Percentiles rank a stretch among this genome's conserved stretches.
phyloP scores from a whole-genome alignment of 2,888 invertebrate species.

The Deilephila elpenor region DNA sequence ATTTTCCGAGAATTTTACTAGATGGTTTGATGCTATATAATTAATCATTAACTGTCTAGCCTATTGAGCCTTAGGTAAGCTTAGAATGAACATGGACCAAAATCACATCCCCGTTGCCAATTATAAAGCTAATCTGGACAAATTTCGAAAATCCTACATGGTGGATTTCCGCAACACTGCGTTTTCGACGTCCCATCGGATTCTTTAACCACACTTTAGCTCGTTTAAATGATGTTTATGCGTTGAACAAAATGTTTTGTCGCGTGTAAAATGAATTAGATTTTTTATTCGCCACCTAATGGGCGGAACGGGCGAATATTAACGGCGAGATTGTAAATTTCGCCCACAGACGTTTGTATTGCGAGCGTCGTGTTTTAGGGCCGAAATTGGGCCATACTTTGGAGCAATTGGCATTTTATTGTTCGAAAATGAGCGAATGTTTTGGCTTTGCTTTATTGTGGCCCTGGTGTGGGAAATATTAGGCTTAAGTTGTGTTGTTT shows the following conservation, averaged over 20 bases:
- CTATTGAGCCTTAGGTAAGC: too few relatives aligned
- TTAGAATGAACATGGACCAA: too few relatives aligned
- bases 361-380: slow-evolving; percentile 26
- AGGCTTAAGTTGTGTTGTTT: background rate
- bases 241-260: slow-evolving; percentile 30
- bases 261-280: slow-evolving; percentile 32
- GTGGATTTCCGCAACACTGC: slow-evolving; percentile 1
- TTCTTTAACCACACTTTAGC: slow-evolving; percentile 29
- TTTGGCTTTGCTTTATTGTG: slow-evolving; percentile 20
- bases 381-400: slow-evolving; percentile 28
- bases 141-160: slow-evolving; percentile 12
- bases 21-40: too few relatives aligned
- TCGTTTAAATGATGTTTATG: slow-evolving; percentile 31
- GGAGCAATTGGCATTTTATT: slow-evolving; percentile 27
- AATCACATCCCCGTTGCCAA: background rate
- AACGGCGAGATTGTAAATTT: slow-evolving; percentile 30
- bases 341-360: slow-evolving; percentile 13
- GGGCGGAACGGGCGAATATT: slow-evolving; percentile 28
- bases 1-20: too few relatives aligned
- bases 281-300: slow-evolving; percentile 29
- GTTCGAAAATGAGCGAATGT: slow-evolving; percentile 27
- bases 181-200: slow-evolving; percentile 24
- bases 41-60: too few relatives aligned
- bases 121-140: slow-evolving; percentile 8
- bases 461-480: slow-evolving; percentile 16